phyloP scores from a whole-genome alignment of 2,797 vertebrate species.

The Iguana delicatissima region DNA sequence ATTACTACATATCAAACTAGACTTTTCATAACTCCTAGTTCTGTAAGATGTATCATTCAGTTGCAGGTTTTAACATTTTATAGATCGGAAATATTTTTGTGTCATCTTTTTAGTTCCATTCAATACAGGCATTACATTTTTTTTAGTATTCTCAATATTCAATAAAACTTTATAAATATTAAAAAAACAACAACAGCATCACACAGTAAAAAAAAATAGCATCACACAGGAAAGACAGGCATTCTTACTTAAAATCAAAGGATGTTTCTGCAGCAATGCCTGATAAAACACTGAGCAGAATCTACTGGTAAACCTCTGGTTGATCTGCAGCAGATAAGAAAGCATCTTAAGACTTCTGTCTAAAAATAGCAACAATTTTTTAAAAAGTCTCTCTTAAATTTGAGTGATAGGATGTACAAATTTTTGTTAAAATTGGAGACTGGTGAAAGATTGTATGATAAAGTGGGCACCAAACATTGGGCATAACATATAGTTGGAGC shows the following conservation, averaged over 20 bases:
- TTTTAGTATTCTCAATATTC: too few relatives aligned
- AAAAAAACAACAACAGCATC: too few relatives aligned
- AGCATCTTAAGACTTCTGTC: not conserved
- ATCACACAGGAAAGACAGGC: not conserved
- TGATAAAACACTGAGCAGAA: not conserved
- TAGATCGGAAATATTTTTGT: not conserved
- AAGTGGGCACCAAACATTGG: too few relatives aligned
- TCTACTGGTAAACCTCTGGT: not conserved
- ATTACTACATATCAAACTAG: not conserved
- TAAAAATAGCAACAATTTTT: not conserved
- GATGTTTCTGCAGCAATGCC: not conserved
- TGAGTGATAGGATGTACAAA: too few relatives aligned
- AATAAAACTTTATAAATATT: too few relatives aligned
- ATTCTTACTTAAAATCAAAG: conserved; percentile 12
- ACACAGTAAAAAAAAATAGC: too few relatives aligned
- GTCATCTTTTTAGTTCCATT: not conserved
- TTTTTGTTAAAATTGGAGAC: too few relatives aligned
- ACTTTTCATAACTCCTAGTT: not conserved
- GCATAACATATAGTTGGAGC: too few relatives aligned
- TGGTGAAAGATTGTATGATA: too few relatives aligned
- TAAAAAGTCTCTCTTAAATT: too few relatives aligned
- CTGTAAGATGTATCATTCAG: not conserved
- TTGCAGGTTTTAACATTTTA: not conserved
- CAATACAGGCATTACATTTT: not conserved
- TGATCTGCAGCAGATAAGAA: not conserved